Base-by-base conservation (phyloP, 1,140 invertebrate genomes). In the Dryas iulia region DNA sequence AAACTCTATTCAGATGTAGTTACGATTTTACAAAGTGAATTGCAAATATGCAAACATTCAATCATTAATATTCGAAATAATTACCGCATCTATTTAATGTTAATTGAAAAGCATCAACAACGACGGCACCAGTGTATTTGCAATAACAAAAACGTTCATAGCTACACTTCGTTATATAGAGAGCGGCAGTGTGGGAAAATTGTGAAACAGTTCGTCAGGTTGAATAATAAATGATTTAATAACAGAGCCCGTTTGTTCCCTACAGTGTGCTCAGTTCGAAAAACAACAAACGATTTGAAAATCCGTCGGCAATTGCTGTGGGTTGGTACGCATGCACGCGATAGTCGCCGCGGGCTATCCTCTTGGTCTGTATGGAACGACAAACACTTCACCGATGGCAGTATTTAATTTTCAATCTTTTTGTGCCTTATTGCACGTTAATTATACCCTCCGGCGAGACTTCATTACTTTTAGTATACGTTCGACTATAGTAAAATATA, bases 211-310 rank as follows among this genome's bases (percentile, higher is more conserved):
- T 88, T 89, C 86, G 84, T 82, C 80, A 83, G 73, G 74, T 73
- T 89, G 88, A 88, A 91, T 91, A 91, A 91, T 91, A 91, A 91
- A 89, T 91, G 88, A 91, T 87, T 91, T 89, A 89, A 88, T 91
- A 91, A 91, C 87, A 88, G 82, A 79, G 79, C 82, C 79, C 79
- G 86, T 86, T 86, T 84, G 83, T 81, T 86, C 82, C 81, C 77
- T 10, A 69, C 68, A 78, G 82, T 81, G 82, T 77, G 81, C 81
- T 83, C 77, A 82, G 79, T 74, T 83, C 80, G 79, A 89, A 88
- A 89, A 91, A 91, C 84, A 88, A 87, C 83, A 83, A 89, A 86
- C 78, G 80, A 87, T 87, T 89, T 85, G 71, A 83, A 84, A 88
- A 83, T 79, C 82, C 79, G 86, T 68, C 76, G 73, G 83, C 66